Percentiles rank a stretch among this genome's conserved stretches.
Conservation (phyloP, 2,113 vertebrate species). For the Gobio gobio region DNA sequence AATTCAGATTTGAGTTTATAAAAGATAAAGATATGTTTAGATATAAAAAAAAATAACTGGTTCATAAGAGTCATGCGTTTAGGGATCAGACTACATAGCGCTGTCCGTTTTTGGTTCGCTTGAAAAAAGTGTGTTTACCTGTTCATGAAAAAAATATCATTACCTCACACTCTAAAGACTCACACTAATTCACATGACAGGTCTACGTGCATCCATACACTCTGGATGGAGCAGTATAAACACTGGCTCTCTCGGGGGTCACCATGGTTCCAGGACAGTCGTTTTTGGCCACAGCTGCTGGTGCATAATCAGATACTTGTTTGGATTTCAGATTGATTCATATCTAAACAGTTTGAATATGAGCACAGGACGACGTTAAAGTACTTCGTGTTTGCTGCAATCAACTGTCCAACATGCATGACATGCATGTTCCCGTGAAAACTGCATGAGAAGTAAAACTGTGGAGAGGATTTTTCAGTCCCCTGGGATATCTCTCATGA, state of each 20-base stretch:
- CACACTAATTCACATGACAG: neutral
- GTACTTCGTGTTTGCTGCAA: neutral
- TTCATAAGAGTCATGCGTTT: too few relatives aligned
- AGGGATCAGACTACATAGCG: neutral
- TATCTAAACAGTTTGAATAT: conserved; percentile 32
- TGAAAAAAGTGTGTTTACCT: too few relatives aligned
- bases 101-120: neutral
- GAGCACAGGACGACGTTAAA: neutral
- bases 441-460: conserved; percentile 20
- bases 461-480: neutral
- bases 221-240: conserved; percentile 42
- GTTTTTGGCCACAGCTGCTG: conserved; percentile 34
- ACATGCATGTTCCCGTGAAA: neutral
- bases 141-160: neutral
- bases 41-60: too few relatives aligned
- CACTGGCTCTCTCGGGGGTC: conserved; percentile 29
- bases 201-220: conserved; percentile 45
- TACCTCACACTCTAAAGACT: neutral
- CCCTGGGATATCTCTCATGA: conserved; percentile 14
- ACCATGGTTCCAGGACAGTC: conserved; percentile 27
- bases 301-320: conserved; percentile 40
- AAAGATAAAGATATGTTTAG: neutral
- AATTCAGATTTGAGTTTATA: neutral
- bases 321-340: conserved; percentile 44
- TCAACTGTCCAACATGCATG: neutral